Conservation (phyloP, 2,797 vertebrate species). For the Sarcoramphus papa region DNA sequence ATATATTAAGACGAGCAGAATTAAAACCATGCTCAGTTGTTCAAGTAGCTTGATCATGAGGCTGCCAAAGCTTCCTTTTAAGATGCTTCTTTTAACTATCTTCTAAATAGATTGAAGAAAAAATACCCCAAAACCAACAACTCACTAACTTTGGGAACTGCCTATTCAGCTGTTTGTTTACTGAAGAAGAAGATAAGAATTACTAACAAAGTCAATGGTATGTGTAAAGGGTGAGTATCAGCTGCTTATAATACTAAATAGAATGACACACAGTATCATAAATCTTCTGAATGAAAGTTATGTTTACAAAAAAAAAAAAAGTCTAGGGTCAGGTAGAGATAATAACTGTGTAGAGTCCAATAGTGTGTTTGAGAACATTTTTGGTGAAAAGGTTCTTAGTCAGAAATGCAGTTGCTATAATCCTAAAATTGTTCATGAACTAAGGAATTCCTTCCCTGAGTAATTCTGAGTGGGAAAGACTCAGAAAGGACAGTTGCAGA, state of each 20-base stretch:
- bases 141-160: background rate
- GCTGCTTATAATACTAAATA: background rate
- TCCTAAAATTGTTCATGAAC: background rate
- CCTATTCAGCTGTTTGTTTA: background rate
- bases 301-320: background rate
- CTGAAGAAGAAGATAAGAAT: background rate
- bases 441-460: background rate
- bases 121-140: fast-evolving
- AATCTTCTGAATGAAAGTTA: background rate
- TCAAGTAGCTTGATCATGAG: background rate
- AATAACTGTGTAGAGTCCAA: fast-evolving
- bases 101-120: background rate
- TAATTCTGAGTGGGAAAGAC: background rate
- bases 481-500: background rate
- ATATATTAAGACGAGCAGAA: background rate
- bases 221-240: background rate
- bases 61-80: background rate
- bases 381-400: background rate
- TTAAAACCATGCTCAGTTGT: background rate
- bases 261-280: background rate
- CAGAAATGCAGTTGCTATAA: background rate
- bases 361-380: fast-evolving
- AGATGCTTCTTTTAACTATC: background rate
- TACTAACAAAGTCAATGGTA: background rate
- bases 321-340: background rate